Conservation (phyloP, 2,888 invertebrate genomes). For the Limnephilus marmoratus region DNA sequence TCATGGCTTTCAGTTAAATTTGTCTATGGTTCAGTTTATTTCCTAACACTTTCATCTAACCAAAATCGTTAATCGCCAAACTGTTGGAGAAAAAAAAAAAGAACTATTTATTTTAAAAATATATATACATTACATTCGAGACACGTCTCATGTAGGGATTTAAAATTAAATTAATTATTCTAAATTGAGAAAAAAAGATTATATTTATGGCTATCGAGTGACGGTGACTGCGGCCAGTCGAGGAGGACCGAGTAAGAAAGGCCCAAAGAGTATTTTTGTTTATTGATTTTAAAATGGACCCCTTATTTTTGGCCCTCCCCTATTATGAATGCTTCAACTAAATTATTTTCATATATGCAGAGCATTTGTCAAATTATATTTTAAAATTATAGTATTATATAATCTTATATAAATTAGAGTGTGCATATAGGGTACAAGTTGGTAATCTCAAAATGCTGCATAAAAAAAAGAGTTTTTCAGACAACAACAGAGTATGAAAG, state of each 20-base stretch:
- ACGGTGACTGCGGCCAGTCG: neutral
- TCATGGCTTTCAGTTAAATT: neutral
- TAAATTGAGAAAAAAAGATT: conserved; percentile 43
- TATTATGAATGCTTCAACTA: conserved; percentile 41
- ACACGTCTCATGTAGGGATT: conserved; percentile 30
- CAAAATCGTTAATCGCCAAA: neutral
- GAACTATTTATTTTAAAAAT: conserved; percentile 38
- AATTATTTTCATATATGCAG: conserved; percentile 45
- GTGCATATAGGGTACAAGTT: conserved; percentile 44
- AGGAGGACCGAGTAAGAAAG: conserved; percentile 6
- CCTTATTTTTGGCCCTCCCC: conserved; percentile 31
- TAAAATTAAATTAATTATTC: conserved; percentile 45
- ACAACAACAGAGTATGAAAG: conserved; percentile 18
- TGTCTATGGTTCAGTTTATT: neutral
- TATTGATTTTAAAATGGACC: conserved; percentile 37
- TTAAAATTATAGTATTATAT: conserved; percentile 38
- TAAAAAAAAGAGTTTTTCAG: neutral
- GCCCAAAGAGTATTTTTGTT: conserved; percentile 39
- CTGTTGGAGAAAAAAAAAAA: conserved; percentile 16
- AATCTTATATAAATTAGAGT: conserved; percentile 38
- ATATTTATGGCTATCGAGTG: conserved; percentile 43
- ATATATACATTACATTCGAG: conserved; percentile 40
- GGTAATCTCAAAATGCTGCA: conserved; percentile 28
- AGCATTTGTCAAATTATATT: conserved; percentile 46
- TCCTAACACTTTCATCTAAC: neutral